Evolutionary conservation across 2,888 invertebrate species (phyloP).

Genomic region (Nyleta sp.): DNA sequence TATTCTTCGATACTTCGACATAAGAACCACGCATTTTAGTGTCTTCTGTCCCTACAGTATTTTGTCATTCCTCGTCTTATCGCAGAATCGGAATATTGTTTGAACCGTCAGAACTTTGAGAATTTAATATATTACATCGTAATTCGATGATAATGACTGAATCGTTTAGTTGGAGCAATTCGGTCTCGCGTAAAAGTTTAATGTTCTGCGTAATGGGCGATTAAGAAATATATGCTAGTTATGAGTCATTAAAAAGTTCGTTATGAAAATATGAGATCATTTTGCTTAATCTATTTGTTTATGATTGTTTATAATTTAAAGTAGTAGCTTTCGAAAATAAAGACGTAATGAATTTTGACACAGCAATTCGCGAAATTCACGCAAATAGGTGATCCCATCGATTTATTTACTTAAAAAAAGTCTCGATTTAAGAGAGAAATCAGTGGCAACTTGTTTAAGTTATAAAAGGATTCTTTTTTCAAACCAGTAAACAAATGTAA

Average conservation of each 20-base stretch:
- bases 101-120: neutral
- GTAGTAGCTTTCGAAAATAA: neutral
- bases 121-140: slow-evolving; percentile 10
- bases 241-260: slow-evolving; percentile 37
- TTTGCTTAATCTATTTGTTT: slow-evolving; percentile 25
- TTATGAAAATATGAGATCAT: slow-evolving; percentile 28
- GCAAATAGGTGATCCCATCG: neutral
- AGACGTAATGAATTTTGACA: too few relatives aligned
- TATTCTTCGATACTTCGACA: slow-evolving; percentile 7
- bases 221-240: slow-evolving; percentile 30
- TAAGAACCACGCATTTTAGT: neutral
- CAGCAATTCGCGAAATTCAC: too few relatives aligned
- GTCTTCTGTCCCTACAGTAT: neutral
- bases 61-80: slow-evolving; percentile 6
- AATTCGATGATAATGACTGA: slow-evolving; percentile 15
- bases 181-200: slow-evolving; percentile 23
- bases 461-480: neutral
- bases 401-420: neutral
- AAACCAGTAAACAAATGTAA: slow-evolving; percentile 2
- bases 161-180: slow-evolving; percentile 14
- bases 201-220: slow-evolving; percentile 27
- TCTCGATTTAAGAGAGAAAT: neutral
- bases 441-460: neutral
- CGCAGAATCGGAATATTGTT: slow-evolving; percentile 2
- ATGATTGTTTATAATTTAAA: slow-evolving; percentile 24